Base-by-base conservation (phyloP, 2,888 invertebrate genomes). In the Terebella lapidaria region DNA sequence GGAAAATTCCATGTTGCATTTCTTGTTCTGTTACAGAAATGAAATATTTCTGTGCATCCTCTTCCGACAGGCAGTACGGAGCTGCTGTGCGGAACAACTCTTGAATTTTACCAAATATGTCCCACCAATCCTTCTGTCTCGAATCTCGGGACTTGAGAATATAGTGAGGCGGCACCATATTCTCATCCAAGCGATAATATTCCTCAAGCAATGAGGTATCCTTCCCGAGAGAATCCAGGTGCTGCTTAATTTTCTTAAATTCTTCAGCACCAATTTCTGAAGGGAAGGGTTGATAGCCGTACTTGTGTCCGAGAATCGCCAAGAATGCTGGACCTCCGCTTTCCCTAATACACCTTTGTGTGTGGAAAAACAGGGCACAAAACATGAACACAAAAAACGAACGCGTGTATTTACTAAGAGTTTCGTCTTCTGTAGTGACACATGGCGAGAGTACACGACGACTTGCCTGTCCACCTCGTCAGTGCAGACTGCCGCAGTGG, bases 401-500 rank as follows among this genome's bases (percentile, higher is more conserved):
- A 35, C 10, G 42, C 10, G 10, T n/a, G 42, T 15, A 15, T 10
- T 35, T 15, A n/a, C 42, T 35, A n/a, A 35, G 42, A 35, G 10
- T 35, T 10, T 35, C 42, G 10, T 35, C 42, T 35, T 35, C 10
- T n/a, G n/a, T n/a, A n/a, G n/a, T n/a, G n/a, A n/a, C n/a, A n/a
- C n/a, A n/a, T n/a, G n/a, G n/a, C n/a, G n/a, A n/a, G n/a, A n/a
- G n/a, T n/a, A n/a, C n/a, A n/a, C n/a, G n/a, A n/a, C n/a, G n/a
- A n/a, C 10, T 30, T 24, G 61, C 63, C 63, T 59, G 3, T 54
- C 24, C 20, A 64, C 53, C 28, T 78, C 77, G 47, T 67, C 61
- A 2, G 76, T 64, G 64, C 77, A 78, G 1, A 77, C 67, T 20
- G 69, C 70, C 54, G 74, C 72, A 15, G 74, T 74, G 27, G 71